phyloP scores from a whole-genome alignment of 2,113 vertebrate genomes.

The Cygnus buccinator region DNA sequence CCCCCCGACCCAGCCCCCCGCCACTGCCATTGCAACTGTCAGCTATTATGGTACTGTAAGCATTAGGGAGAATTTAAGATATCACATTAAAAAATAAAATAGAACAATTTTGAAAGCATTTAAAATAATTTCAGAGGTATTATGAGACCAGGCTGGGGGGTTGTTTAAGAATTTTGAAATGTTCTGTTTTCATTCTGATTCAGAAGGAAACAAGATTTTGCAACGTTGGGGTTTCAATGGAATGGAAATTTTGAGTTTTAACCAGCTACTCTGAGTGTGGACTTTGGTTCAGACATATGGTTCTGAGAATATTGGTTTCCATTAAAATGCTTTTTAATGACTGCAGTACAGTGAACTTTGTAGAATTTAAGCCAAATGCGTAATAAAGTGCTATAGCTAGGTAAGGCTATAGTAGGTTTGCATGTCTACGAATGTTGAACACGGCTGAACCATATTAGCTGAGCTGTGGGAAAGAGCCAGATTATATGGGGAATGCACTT shows the following conservation, averaged over 20 bases:
- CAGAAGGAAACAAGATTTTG: constrained; percentile 15
- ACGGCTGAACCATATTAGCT: not conserved
- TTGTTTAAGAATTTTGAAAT: constrained; percentile 3
- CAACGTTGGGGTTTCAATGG: constrained; percentile 7
- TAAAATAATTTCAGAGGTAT: not conserved
- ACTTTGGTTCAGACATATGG: not conserved
- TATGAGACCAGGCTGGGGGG: not conserved
- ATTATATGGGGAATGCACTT: not conserved
- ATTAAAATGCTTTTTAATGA: not conserved
- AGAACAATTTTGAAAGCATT: constrained; percentile 29
- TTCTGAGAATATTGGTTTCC: not conserved
- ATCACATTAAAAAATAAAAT: not conserved
- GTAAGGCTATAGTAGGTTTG: not conserved
- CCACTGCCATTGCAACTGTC: not conserved
- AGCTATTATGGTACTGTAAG: not conserved
- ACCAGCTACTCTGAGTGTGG: not conserved
- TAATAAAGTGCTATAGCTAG: not conserved
- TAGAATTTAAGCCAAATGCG: not conserved
- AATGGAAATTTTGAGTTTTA: constrained; percentile 32
- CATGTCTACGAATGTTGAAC: not conserved
- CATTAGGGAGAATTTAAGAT: not conserved
- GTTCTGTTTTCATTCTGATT: not conserved
- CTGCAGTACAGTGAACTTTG: not conserved
- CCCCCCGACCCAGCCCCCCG: too few relatives aligned
- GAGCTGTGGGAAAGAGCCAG: not conserved